Evolutionary conservation across 1,140 invertebrate species (phyloP), one percentile per base, ranked within the genome.

Genomic region (Cyclargus thomasi): DNA sequence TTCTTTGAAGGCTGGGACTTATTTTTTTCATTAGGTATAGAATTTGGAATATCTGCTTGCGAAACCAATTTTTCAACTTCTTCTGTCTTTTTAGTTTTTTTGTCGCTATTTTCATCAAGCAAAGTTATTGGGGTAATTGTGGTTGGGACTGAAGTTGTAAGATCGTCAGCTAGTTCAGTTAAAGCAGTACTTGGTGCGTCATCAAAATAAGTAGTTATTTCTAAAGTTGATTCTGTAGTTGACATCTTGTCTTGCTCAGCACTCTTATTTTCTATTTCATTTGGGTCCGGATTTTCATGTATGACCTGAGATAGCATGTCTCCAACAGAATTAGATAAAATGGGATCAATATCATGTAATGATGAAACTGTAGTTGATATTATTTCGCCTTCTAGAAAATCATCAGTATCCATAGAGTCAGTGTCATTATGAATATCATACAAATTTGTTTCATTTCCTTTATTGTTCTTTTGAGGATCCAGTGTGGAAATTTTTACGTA

Each of bases 231-330:
- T 70, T 70, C 65, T 53, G 71, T 75, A 21, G 67, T 71, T 4
- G 63, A 36, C 3, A 36, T 16, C 2, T 47, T 11, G 3, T 16
- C 39, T 14, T 14, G 18, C 4, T 67, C 39, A 29, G 39, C 67
- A 55, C 21, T 67, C 63, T 70, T 69, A 29, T 73, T 69, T 29
- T 70, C 53, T 63, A 67, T 65, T 35, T 66, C 65, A 57, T 73
- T 67, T 55, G 17, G 23, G 2, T 35, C 29, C 7, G 75, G 68
- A 29, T 62, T 70, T 68, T 75, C 70, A 74, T 86, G 73, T 39
- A 85, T 83, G 66, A 90, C 77, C 76, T 90, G 88, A 8, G 83
- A 88, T 35, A 88, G 16, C 69, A 90, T 75, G 67, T 90, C 88
- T 65, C 77, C 82, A 83, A 90, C 88, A 0, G 88, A 88, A 68